Conservation (phyloP, 2,888 invertebrate genomes). For the Acanthococcus lagerstroemiae region DNA sequence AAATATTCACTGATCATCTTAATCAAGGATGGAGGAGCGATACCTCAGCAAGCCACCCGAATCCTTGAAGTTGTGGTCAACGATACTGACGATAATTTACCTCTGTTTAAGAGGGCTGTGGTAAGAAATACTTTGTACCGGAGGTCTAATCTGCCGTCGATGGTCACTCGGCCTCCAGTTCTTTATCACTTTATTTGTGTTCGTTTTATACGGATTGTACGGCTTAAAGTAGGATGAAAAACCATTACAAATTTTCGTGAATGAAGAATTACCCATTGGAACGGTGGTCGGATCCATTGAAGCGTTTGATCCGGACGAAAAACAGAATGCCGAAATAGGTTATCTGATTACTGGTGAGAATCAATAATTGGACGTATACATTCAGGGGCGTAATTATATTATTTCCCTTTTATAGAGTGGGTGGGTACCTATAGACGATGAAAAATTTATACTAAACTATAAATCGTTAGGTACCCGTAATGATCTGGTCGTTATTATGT, state of each 20-base stretch:
- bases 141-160: too few species aligned
- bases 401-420: too few species aligned
- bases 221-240: conserved; percentile 48
- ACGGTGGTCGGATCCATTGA: conserved; percentile 56
- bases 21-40: conserved; percentile 67
- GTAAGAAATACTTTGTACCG: conserved; percentile 44
- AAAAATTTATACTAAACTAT: too few species aligned
- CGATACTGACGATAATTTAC: conserved; percentile 71
- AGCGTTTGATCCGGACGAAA: conserved; percentile 65
- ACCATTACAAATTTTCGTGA: conserved; percentile 52
- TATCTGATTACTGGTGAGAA: conserved; percentile 56
- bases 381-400: too few species aligned
- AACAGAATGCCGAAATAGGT: conserved; percentile 62
- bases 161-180: not conserved
- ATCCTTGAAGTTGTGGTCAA: conserved; percentile 53
- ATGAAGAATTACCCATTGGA: conserved; percentile 58
- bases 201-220: not conserved
- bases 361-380: not conserved
- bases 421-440: too few species aligned
- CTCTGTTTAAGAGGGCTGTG: conserved; percentile 56
- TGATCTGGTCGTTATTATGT: too few species aligned
- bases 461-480: too few species aligned
- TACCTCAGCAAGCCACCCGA: conserved; percentile 62
- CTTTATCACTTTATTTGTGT: not conserved
- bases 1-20: conserved; percentile 65